These are phyloP conservation scores for Scaptodrosophila latifasciaeformis DNA, from an alignment of 2,888 invertebrate genomes.

Conservation along the genomic window DNA sequence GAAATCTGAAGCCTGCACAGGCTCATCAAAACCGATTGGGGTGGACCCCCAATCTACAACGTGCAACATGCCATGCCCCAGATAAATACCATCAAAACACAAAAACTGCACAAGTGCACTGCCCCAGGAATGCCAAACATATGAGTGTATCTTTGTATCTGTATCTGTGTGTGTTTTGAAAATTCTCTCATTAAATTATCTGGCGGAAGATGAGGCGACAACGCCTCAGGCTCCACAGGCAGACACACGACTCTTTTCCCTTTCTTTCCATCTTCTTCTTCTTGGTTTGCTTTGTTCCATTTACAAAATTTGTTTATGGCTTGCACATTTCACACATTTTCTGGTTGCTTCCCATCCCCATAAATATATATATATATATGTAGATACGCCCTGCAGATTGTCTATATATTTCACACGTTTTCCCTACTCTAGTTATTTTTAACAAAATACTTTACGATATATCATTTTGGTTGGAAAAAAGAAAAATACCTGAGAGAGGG, in stretches of 20 bases:
- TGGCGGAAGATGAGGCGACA: not conserved
- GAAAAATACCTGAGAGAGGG: slow-evolving; percentile 17
- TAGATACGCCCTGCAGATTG: not conserved
- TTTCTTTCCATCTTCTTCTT: slow-evolving; percentile 3
- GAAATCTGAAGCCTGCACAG: too few relatives aligned
- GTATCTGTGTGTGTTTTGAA: too few relatives aligned
- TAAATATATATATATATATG: slow-evolving; percentile 5
- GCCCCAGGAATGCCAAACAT: too few relatives aligned
- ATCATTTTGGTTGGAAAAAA: not conserved
- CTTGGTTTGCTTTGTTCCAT: slow-evolving; percentile 30
- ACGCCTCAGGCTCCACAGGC: not conserved
- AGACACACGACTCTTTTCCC: not conserved
- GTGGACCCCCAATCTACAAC: too few relatives aligned
- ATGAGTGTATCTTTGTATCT: too few relatives aligned
- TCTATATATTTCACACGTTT: slow-evolving; percentile 36
- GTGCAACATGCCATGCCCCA: too few relatives aligned
- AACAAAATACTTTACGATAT: slow-evolving; percentile 41
- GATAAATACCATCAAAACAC: too few relatives aligned
- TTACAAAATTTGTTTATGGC: slow-evolving; percentile 43
- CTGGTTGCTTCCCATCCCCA: too few relatives aligned
- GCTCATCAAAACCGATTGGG: too few relatives aligned
- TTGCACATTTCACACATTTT: slow-evolving; percentile 14
- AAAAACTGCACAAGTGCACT: too few relatives aligned
- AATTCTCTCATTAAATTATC: not conserved
- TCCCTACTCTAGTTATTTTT: slow-evolving; percentile 40